Evolutionary conservation across 2,888 invertebrate species (phyloP), one percentile per base, ranked within the genome.

Genomic region (Liodrosophila aerea): DNA sequence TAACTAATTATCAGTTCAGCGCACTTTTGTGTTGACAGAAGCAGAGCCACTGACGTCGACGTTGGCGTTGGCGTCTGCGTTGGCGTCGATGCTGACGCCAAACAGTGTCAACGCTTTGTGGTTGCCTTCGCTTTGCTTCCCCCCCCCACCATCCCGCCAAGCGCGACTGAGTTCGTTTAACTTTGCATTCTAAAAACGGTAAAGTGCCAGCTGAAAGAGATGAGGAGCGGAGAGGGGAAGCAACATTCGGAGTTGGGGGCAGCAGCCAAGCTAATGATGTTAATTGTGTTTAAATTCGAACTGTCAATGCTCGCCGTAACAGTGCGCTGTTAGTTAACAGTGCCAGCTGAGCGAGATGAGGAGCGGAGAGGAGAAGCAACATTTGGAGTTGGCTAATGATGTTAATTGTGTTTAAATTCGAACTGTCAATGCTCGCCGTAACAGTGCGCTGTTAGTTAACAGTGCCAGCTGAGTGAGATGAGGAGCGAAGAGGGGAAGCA

Each of bases 1-100:
- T 63, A 73, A 83, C 84, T 83, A 80, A 85, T 80, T 85, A 80
- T 83, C 80, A 83, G 85, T 85, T 80, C 80, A 85, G 80, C 85
- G 85, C 85, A 78, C 80, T 82, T 58, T 59, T 69, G 59, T 70
- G 78, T 59, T 62, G 52, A 53, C 49, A 47, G 45, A 37, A 46
- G 52, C 56, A 50, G 52, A 13, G 9, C 9, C 39, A 18, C 3
- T 16, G 16, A 18, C 36, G 37, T 56, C 37, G 36, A 47, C 43
- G n/a, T 13, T 40, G 40, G 54, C 33, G 18, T 34, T 18, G 22
- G 5, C 16, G 36, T 13, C 44, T 15, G 5, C 16, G 36, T 13
- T 39, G 34, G 1, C 34, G n/a, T 1, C 50, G 36, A 57, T 53
- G 54, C 51, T 33, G 41, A 22, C 40, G 16, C 7, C n/a, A n/a